Conservation (phyloP, 2,797 vertebrate genomes). For the Hozukius guyotensis region DNA sequence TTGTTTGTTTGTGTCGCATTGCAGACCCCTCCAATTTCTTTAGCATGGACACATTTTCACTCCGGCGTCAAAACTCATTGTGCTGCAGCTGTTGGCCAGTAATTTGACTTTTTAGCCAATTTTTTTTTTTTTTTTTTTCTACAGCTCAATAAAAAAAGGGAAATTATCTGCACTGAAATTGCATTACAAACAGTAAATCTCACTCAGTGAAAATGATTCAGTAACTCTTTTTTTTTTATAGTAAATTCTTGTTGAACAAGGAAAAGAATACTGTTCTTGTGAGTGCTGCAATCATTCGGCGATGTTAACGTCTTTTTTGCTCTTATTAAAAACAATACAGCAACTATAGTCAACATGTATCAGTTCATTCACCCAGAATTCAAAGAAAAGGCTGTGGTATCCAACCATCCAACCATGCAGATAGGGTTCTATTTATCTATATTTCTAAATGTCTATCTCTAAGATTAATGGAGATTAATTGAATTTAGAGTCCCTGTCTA, state of each 20-base stretch:
- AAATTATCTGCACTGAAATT: conserved; percentile 33
- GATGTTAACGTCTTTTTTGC: background rate
- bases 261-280: background rate
- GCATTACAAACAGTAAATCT: conserved; percentile 10
- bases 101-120: conserved; percentile 59
- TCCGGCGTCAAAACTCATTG: conserved; percentile 51
- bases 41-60: conserved; percentile 70
- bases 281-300: background rate
- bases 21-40: conserved; percentile 70
- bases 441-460: background rate
- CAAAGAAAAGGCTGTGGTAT: background rate
- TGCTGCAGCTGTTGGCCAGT: conserved; percentile 63
- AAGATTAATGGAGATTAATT: background rate
- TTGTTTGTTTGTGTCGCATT: conserved; percentile 75
- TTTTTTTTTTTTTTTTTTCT: background rate
- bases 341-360: background rate
- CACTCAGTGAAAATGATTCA: conserved; percentile 2
- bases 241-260: background rate
- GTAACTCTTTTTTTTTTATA: conserved; percentile 1
- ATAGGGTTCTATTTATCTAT: background rate
- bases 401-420: background rate
- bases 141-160: conserved; percentile 1
- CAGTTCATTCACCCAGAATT: background rate
- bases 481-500: background rate
- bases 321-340: background rate